phyloP scores from a whole-genome alignment of 1,140 invertebrate genomes.

The Bombus superbus region DNA sequence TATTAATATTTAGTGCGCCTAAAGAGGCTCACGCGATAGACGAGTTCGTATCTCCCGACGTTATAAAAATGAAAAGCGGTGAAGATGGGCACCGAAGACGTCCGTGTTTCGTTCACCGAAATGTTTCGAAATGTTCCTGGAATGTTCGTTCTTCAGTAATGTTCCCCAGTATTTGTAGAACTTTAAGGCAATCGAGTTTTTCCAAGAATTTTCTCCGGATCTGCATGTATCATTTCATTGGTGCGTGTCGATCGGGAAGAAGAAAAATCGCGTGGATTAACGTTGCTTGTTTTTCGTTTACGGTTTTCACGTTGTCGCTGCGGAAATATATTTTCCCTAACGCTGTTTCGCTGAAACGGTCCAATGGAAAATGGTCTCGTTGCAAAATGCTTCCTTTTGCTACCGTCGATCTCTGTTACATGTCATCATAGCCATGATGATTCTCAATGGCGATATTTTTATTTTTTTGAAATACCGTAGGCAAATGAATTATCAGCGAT shows the following conservation, averaged over 20 bases:
- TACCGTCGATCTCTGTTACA: background rate
- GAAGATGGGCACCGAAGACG: background rate
- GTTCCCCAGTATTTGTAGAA: background rate
- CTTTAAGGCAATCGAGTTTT: slow-evolving; percentile 27
- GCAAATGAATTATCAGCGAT: background rate
- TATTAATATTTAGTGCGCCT: slow-evolving; percentile 36
- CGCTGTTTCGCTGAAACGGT: background rate
- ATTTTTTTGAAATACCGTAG: background rate
- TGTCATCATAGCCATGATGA: background rate
- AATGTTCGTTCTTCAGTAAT: background rate
- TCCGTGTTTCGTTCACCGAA: background rate
- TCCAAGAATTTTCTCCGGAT: background rate
- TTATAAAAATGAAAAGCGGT: background rate
- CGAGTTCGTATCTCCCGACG: background rate
- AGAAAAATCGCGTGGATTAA: slow-evolving; percentile 17
- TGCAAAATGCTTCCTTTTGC: background rate
- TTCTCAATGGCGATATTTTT: background rate
- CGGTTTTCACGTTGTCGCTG: background rate
- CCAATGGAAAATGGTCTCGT: background rate
- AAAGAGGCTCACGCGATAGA: slow-evolving; percentile 11
- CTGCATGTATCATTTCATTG: background rate
- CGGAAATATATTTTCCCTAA: background rate
- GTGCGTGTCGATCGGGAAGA: background rate
- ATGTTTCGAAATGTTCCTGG: background rate
- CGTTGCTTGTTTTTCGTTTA: background rate